Evolutionary conservation across 2,888 invertebrate species (phyloP).

Genomic region (Leucoma salicis): DNA sequence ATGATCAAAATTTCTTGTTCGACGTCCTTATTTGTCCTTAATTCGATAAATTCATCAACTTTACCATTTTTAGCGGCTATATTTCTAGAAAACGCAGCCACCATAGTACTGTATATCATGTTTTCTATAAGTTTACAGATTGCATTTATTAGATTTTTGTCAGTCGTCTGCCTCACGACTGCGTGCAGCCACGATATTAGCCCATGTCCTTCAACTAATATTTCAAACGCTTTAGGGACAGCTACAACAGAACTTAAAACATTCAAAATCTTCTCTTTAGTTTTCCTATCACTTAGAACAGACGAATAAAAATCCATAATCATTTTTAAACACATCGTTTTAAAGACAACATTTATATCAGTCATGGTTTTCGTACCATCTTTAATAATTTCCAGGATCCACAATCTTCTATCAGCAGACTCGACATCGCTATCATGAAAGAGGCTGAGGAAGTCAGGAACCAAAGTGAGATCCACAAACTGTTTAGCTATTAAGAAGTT

Average conservation of each 20-base stretch:
- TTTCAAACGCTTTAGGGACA: slow-evolving; percentile 84
- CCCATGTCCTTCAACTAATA: slow-evolving; percentile 86
- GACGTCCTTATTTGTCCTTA: slow-evolving; percentile 61
- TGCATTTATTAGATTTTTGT: slow-evolving; percentile 44
- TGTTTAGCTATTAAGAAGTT: slow-evolving; percentile 90
- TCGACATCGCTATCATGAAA: slow-evolving; percentile 90
- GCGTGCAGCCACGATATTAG: slow-evolving; percentile 86
- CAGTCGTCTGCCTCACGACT: slow-evolving; percentile 50
- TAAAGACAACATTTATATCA: slow-evolving; percentile 88
- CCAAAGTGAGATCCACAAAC: slow-evolving; percentile 86
- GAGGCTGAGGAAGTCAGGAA: slow-evolving; percentile 94
- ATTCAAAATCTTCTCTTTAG: slow-evolving; percentile 85
- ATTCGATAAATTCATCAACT: slow-evolving; percentile 42
- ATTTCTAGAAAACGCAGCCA: slow-evolving; percentile 52
- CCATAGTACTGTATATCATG: slow-evolving; percentile 52
- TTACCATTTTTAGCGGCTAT: slow-evolving; percentile 40
- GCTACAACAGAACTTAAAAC: slow-evolving; percentile 84
- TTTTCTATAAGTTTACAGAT: slow-evolving; percentile 50
- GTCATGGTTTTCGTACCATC: slow-evolving; percentile 89
- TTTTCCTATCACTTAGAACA: slow-evolving; percentile 82
- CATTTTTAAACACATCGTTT: slow-evolving; percentile 89
- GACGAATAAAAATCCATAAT: slow-evolving; percentile 87
- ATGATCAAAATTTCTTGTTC: slow-evolving; percentile 61
- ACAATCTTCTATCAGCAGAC: slow-evolving; percentile 85
- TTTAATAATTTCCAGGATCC: slow-evolving; percentile 89